A percentile compares a stretch with the other conserved stretches of the same genome.
Evolutionary conservation across 2,113 vertebrate species (phyloP).

Genomic region (Brevimyrus niger): DNA sequence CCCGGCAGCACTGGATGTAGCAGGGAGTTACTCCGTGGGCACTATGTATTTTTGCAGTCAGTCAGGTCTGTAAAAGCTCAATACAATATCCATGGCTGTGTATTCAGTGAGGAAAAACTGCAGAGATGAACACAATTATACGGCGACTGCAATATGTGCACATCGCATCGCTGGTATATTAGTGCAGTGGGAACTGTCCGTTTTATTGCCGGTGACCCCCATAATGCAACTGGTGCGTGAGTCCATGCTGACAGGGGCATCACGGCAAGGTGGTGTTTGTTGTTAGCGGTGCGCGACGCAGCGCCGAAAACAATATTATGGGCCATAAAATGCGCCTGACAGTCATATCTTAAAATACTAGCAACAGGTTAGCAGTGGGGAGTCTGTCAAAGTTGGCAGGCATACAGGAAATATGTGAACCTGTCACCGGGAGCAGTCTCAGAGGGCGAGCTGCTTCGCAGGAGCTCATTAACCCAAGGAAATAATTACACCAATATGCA

Average conservation of each 20-base stretch:
- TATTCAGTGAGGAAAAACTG: neutral
- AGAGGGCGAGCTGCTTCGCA: conserved; percentile 77
- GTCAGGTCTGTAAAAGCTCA: conserved; percentile 12
- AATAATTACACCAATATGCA: conserved; percentile 99
- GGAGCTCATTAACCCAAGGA: conserved; percentile 97
- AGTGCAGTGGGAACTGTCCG: neutral
- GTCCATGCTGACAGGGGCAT: neutral
- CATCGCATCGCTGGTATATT: neutral
- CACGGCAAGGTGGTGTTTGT: neutral
- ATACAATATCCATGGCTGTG: neutral
- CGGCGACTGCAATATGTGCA: neutral
- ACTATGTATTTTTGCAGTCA: conserved; percentile 9
- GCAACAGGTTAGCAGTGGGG: conserved; percentile 69
- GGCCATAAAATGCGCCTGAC: conserved; percentile 37
- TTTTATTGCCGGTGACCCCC: neutral
- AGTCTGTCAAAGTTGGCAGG: conserved; percentile 68
- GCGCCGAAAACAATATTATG: conserved; percentile 25
- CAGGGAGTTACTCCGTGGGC: neutral
- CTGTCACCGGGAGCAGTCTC: conserved; percentile 87
- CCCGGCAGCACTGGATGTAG: neutral
- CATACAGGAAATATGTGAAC: conserved; percentile 70
- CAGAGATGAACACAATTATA: neutral
- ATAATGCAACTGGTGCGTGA: neutral
- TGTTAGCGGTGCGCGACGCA: neutral
- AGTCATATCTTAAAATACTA: conserved; percentile 59